phyloP scores from a whole-genome alignment of 2,113 vertebrate species.

The Cyrtonyx montezumae region DNA sequence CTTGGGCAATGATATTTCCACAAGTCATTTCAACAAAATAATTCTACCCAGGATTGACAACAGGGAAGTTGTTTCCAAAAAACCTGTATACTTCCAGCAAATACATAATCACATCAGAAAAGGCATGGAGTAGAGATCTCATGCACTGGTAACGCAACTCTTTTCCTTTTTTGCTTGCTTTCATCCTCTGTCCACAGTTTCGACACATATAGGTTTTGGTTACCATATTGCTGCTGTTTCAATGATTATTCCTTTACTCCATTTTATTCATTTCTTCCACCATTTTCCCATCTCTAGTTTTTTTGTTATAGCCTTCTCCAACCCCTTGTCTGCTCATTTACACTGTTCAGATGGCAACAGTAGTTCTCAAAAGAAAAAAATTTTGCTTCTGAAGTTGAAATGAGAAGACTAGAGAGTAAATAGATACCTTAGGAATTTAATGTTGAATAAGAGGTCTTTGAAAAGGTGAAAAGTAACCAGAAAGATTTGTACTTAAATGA shows the following conservation, averaged over 20 bases:
- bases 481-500: background rate
- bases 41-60: background rate
- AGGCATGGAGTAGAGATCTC: background rate
- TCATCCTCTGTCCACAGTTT: background rate
- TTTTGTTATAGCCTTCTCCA: background rate
- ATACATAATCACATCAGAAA: background rate
- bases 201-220: background rate
- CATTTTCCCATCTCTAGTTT: background rate
- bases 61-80: constrained; percentile 16
- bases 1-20: constrained; percentile 38
- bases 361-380: background rate
- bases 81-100: background rate
- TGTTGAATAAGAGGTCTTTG: background rate
- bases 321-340: background rate
- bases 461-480: background rate
- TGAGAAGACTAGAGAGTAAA: background rate
- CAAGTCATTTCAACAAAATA: constrained; percentile 20
- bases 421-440: background rate
- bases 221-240: background rate
- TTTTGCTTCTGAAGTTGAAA: background rate
- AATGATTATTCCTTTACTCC: background rate
- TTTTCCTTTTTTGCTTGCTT: background rate
- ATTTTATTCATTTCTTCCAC: background rate
- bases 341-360: background rate
- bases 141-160: background rate